A percentile compares a stretch with the other conserved stretches of the same genome.
phyloP scores from a whole-genome alignment of 2,797 vertebrate species.

The Microcaecilia unicolor region DNA sequence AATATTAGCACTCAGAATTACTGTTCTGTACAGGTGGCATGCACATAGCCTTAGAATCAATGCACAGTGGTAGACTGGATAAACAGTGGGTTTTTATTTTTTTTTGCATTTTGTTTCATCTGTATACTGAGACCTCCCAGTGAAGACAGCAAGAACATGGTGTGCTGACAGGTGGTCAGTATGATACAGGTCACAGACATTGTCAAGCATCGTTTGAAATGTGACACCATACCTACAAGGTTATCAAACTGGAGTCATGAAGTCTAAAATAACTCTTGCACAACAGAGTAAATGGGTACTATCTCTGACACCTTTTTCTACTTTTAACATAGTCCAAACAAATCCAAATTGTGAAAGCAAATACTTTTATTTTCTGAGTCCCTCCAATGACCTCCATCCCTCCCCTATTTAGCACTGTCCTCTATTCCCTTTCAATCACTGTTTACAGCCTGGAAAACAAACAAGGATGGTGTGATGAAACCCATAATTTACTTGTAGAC shows the following conservation, averaged over 20 bases:
- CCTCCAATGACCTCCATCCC: too few relatives aligned
- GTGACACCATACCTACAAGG: constrained; percentile 29
- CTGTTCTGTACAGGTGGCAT: not conserved
- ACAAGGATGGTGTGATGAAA: too few relatives aligned
- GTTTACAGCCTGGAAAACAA: too few relatives aligned
- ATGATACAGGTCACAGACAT: constrained; percentile 26
- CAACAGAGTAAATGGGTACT: constrained; percentile 34
- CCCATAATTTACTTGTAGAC: too few relatives aligned
- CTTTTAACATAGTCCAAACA: constrained; percentile 33
- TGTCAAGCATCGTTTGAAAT: constrained; percentile 32
- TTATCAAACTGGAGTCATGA: constrained; percentile 33
- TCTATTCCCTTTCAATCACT: too few relatives aligned
- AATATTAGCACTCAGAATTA: not conserved
- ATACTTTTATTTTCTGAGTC: too few relatives aligned
- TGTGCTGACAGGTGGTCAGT: constrained; percentile 21
- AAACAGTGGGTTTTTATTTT: constrained; percentile 8
- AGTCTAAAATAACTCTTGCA: constrained; percentile 44
- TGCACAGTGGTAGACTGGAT: constrained; percentile 4
- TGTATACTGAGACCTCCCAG: constrained; percentile 1
- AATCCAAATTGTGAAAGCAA: constrained; percentile 19
- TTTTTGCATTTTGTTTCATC: not conserved
- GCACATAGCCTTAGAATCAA: not conserved
- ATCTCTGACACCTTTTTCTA: constrained; percentile 28
- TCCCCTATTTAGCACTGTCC: too few relatives aligned
- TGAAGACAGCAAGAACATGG: constrained; percentile 16